Base-by-base conservation (phyloP, 2,888 invertebrate species). In the Brenthis daphne region DNA sequence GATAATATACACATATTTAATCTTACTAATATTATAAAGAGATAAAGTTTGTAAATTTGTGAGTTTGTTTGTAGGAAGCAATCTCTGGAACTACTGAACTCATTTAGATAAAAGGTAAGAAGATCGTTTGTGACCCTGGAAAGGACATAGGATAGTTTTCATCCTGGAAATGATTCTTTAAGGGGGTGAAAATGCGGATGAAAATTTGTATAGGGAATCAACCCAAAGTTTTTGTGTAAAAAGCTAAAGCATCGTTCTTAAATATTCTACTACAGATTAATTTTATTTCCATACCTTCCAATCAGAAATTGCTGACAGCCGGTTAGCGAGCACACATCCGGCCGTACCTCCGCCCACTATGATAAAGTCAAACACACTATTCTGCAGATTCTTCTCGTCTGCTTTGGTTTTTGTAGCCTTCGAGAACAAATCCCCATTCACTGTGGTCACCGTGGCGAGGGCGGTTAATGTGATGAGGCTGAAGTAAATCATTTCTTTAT, bases 351-450 rank as follows among this genome's bases (percentile, higher is more conserved):
- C 93, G 0, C 93, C 93, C 0, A 93, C 79, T 65, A 93, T 87
- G 75, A 93, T 89, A 82, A 93, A 93, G 81, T 93, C 93, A 65
- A 86, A 93, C n/a, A 92, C 92, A 55, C 89, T 90, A 81, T 81
- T 91, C 77, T 82, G 82, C 1, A 89, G 75, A 65, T 88, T 88
- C 47, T 83, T 77, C 65, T 90, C 91, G 29, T 90, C 90, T 0
- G 86, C 82, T 70, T 84, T 88, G 1, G 81, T 83, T 75, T 82
- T 83, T 13, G 92, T 92, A 4, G 91, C 92, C 67, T 85, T 88
- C 24, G 88, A 85, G 80, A 89, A 87, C 65, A 92, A 81, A 73
- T 91, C 92, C 0, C 77, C 84, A 2, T 72, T 53, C 43, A 77
- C 76, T 6, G 70, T n/a, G 0, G 78, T 71, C 20, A 71, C 51